A percentile compares a stretch with the other conserved stretches of the same genome.
Conservation (phyloP, 2,113 vertebrate genomes). For the Salvelinus namaycush region DNA sequence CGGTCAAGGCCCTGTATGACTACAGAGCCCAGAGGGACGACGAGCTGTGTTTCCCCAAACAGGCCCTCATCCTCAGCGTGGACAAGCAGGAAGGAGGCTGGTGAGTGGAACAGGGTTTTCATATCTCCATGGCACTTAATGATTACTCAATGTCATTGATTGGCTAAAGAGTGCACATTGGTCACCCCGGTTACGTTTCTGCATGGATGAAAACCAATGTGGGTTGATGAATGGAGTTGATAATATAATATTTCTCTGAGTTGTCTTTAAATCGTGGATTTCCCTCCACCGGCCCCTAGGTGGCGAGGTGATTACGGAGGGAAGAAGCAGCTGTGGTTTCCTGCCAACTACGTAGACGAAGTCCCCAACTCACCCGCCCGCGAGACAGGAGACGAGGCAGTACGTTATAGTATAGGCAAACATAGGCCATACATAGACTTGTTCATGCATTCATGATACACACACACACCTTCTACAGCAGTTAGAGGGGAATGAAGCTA, state of each 20-base stretch:
- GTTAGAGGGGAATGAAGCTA: not conserved
- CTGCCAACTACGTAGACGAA: slow-evolving; percentile 79
- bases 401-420: slow-evolving; percentile 6
- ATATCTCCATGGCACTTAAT: not conserved
- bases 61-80: slow-evolving; percentile 83
- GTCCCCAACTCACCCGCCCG: slow-evolving; percentile 58
- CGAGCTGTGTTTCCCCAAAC: slow-evolving; percentile 87
- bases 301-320: slow-evolving; percentile 78
- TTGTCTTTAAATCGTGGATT: not conserved
- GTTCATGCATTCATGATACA: not conserved
- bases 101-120: slow-evolving; percentile 25
- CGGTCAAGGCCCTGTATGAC: slow-evolving; percentile 85
- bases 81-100: slow-evolving; percentile 87
- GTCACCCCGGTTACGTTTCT: too few relatives aligned
- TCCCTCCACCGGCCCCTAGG: slow-evolving; percentile 28
- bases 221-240: too few relatives aligned
- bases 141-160: not conserved
- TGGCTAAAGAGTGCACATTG: not conserved
- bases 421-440: not conserved
- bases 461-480: not conserved
- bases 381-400: slow-evolving; percentile 60
- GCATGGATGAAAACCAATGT: too few relatives aligned
- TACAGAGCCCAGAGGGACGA: slow-evolving; percentile 87
- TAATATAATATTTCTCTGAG: not conserved
- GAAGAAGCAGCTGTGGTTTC: slow-evolving; percentile 79